Conservation (phyloP, 2,113 vertebrate genomes). For the Chlamydotis undulata region DNA sequence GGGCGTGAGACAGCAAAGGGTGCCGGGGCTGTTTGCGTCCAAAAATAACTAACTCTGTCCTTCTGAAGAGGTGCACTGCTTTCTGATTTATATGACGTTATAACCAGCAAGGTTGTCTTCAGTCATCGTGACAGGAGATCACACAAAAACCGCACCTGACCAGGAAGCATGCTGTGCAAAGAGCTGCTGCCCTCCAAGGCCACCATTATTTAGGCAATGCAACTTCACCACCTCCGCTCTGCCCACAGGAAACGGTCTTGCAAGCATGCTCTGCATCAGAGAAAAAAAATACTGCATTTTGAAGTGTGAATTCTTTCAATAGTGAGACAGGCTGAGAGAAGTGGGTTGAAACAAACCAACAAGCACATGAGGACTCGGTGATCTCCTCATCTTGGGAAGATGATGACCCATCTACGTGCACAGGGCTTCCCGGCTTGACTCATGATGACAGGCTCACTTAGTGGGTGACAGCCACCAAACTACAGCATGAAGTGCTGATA, state of each 20-base stretch:
- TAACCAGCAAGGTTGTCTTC: not conserved
- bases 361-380: not conserved
- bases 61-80: accelerated
- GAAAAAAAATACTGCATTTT: not conserved
- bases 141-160: accelerated
- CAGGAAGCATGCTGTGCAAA: accelerated
- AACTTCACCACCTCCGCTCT: not conserved
- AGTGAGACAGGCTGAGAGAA: not conserved
- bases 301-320: not conserved
- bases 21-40: not conserved
- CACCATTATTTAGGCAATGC: not conserved
- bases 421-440: not conserved
- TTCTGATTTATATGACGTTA: accelerated
- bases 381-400: not conserved
- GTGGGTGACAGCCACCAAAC: not conserved
- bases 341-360: not conserved
- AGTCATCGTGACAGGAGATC: accelerated
- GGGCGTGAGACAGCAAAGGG: accelerated
- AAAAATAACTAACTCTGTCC: accelerated
- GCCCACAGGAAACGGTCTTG: not conserved
- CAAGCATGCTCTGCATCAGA: not conserved
- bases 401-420: accelerated
- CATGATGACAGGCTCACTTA: not conserved
- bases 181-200: not conserved
- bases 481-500: accelerated